Base-by-base conservation (phyloP, 1,140 invertebrate genomes). In the Drosophila kepulauana region DNA sequence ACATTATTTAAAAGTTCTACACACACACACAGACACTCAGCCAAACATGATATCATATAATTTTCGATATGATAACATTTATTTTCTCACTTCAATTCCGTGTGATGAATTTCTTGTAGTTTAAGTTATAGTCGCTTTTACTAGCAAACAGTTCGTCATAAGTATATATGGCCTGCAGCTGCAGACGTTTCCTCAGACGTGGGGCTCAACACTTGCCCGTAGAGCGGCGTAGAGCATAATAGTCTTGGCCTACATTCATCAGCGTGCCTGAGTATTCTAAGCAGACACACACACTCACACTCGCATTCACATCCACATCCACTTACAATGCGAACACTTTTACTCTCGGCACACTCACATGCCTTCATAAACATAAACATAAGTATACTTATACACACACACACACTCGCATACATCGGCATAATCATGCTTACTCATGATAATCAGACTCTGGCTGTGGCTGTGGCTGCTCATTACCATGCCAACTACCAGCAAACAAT, bases 391-490 rank as follows among this genome's bases (percentile, higher is more conserved):
- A 52, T 20, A 5, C 52, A 49, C 38, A 61, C 13, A 15, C 15
- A 46, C 28, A 58, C 11, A n/a, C 0, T 25, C 20, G 20, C 8
- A 11, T 20, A 43, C 74, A 88, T 84, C 80, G 88, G 78, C 85
- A 87, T 87, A 87, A 87, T 87, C 77, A 89, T 84, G 84, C 80
- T 88, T 87, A 81, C 85, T 89, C 85, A 87, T 77, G 85, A 87
- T 89, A 87, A 87, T 87, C 85, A 88, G 79, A 74, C 75, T 73
- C 52, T 85, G 81, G 66, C 62, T 77, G 20, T 85, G 81, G 66
- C 62, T 77, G 20, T 25, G 48, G 46, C 43, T 72, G 82, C 84
- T 87, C 80, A 87, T 87, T 87, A 88, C 82, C 82, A 87, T 87
- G 77, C 77, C 80, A 65, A 54, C 72, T 51, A 74, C 38, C 77